Evolutionary conservation across 1,140 invertebrate genomes (phyloP).

Genomic region (Trachelipus rathkii): DNA sequence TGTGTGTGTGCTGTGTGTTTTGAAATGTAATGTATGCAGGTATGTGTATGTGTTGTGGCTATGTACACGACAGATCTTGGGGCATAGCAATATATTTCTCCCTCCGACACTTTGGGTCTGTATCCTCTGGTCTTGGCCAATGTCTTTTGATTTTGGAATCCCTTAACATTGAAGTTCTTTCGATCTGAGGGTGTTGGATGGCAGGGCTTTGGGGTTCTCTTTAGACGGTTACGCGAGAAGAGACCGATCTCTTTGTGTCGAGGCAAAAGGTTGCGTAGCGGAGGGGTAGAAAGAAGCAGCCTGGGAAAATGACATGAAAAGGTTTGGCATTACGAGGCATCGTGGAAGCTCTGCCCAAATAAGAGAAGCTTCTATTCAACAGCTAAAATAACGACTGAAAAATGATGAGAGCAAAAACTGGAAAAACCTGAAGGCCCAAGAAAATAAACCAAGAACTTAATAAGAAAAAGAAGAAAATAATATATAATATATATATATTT

Average conservation of each 20-base stretch:
- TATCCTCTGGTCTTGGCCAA: neutral
- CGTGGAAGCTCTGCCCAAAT: neutral
- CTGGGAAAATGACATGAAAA: neutral
- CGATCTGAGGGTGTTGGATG: neutral
- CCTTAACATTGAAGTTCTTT: neutral
- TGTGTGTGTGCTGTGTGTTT: too few species aligned
- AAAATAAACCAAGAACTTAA: neutral
- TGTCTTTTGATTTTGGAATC: neutral
- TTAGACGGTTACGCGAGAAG: neutral
- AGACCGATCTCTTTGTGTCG: neutral
- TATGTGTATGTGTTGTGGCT: too few species aligned
- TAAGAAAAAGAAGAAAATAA: neutral
- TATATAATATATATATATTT: slow-evolving; percentile 5
- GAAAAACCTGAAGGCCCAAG: neutral
- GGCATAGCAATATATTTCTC: neutral
- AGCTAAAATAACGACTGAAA: slow-evolving; percentile 8
- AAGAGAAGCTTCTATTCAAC: neutral
- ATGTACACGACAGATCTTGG: too few species aligned
- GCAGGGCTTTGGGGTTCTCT: neutral
- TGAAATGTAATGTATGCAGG: too few species aligned
- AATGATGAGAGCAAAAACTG: slow-evolving; percentile 1
- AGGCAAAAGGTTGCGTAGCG: neutral
- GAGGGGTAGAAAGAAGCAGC: neutral
- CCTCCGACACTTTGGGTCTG: neutral
- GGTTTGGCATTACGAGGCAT: neutral